Evolutionary conservation across 2,888 invertebrate genomes (phyloP).

Genomic region (Magallana nippona): DNA sequence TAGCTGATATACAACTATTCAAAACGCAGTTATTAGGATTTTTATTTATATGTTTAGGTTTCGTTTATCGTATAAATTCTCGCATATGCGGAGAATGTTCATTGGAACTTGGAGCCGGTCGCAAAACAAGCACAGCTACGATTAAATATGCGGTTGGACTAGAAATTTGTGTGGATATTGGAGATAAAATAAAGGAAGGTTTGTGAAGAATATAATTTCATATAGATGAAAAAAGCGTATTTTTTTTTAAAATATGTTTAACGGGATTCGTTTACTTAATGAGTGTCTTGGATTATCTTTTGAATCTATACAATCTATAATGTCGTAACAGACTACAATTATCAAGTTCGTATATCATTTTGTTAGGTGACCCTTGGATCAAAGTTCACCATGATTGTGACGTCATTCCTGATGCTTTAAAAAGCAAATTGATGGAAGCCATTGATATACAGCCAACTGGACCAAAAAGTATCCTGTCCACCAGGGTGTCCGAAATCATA

Average conservation of each 20-base stretch:
- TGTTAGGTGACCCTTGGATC: slow-evolving; percentile 75
- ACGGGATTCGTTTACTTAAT: no score
- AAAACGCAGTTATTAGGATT: no score
- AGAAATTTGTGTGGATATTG: slow-evolving; percentile 74
- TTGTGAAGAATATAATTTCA: not conserved
- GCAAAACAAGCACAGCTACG: slow-evolving; percentile 76
- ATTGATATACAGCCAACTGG: slow-evolving; percentile 45
- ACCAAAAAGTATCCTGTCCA: not conserved
- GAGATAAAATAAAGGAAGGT: slow-evolving; percentile 72
- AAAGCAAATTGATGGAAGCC: slow-evolving; percentile 45
- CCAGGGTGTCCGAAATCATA: not conserved
- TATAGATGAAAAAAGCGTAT: no score
- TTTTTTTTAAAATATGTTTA: no score
- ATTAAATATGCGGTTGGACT: slow-evolving; percentile 81
- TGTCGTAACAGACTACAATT: no score
- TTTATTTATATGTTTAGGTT: slow-evolving; percentile 80
- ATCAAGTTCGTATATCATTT: not conserved
- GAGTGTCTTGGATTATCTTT: no score
- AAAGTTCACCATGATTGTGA: slow-evolving; percentile 77
- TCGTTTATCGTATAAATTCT: slow-evolving; percentile 79
- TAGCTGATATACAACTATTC: no score
- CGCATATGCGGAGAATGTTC: slow-evolving; percentile 79
- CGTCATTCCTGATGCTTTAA: slow-evolving; percentile 47
- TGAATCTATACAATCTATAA: no score
- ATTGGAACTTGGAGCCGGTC: slow-evolving; percentile 81